Percentiles rank a stretch among this genome's conserved stretches.
Conservation (phyloP, 2,888 invertebrate genomes). For the Xestobium rufovillosum region DNA sequence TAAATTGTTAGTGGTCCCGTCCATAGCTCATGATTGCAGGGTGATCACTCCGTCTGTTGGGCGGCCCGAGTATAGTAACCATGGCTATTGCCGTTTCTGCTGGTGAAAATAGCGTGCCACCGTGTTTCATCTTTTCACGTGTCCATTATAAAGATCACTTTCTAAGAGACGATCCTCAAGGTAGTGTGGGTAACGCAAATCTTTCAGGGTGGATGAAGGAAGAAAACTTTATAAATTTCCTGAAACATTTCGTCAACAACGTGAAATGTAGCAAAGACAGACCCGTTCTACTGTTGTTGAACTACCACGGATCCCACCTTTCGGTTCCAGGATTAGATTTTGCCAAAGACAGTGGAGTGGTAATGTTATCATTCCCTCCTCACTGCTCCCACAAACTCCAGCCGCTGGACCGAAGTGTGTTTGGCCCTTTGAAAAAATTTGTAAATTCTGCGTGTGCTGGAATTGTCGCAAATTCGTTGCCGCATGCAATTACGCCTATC, state of each 20-base stretch:
- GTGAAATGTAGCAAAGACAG: slow-evolving; percentile 18
- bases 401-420: no score
- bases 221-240: no score
- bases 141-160: slow-evolving; percentile 22
- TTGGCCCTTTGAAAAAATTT: no score
- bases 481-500: no score
- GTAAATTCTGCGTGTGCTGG: no score
- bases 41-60: no score
- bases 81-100: slow-evolving; percentile 27
- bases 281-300: slow-evolving; percentile 31
- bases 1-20: no score
- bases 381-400: slow-evolving; percentile 14
- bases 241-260: slow-evolving; percentile 33
- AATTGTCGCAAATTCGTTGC: no score
- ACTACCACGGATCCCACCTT: slow-evolving; percentile 31
- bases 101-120: slow-evolving; percentile 28
- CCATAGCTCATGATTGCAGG: no score
- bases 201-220: no score
- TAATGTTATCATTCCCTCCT: no score
- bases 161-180: slow-evolving; percentile 26
- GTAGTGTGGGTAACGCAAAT: slow-evolving; percentile 31
- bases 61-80: no score
- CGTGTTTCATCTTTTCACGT: slow-evolving; percentile 31
- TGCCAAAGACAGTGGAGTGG: slow-evolving; percentile 13
- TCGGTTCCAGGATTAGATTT: slow-evolving; percentile 10